These are phyloP conservation scores for Diabrotica balteata DNA, from an alignment of 2,888 invertebrate genomes.

Conservation along the genomic window DNA sequence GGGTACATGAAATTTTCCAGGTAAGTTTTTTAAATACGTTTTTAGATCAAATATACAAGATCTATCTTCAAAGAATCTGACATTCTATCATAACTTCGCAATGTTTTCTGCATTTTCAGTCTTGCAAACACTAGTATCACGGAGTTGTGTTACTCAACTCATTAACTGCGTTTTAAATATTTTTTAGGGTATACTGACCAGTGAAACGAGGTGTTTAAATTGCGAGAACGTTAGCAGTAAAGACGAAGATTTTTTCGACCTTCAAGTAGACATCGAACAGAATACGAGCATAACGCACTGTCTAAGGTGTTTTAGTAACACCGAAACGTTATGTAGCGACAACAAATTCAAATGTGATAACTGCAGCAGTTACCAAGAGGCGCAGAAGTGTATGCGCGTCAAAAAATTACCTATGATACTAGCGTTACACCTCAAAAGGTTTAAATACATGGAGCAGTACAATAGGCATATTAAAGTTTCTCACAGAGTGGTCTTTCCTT, in stretches of 20 bases:
- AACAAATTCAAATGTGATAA: slow-evolving; percentile 99
- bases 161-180: neutral
- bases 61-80: no score
- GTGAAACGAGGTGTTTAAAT: slow-evolving; percentile 98
- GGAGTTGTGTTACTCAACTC: no score
- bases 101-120: no score
- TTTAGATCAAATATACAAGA: slow-evolving; percentile 4
- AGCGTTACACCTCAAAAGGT: slow-evolving; percentile 96
- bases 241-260: slow-evolving; percentile 98
- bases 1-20: slow-evolving; percentile 99
- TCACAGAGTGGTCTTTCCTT: slow-evolving; percentile 97
- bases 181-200: slow-evolving; percentile 87
- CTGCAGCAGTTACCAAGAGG: slow-evolving; percentile 99
- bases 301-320: slow-evolving; percentile 96
- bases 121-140: no score
- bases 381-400: slow-evolving; percentile 97
- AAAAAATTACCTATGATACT: slow-evolving; percentile 98
- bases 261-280: slow-evolving; percentile 99
- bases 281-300: slow-evolving; percentile 99
- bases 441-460: slow-evolving; percentile 98
- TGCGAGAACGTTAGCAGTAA: slow-evolving; percentile 99
- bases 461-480: slow-evolving; percentile 99
- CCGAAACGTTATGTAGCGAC: slow-evolving; percentile 97
- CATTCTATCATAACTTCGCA: no score
- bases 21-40: slow-evolving; percentile 38